phyloP scores from a whole-genome alignment of 2,797 vertebrate species.

The Scleropages formosus region DNA sequence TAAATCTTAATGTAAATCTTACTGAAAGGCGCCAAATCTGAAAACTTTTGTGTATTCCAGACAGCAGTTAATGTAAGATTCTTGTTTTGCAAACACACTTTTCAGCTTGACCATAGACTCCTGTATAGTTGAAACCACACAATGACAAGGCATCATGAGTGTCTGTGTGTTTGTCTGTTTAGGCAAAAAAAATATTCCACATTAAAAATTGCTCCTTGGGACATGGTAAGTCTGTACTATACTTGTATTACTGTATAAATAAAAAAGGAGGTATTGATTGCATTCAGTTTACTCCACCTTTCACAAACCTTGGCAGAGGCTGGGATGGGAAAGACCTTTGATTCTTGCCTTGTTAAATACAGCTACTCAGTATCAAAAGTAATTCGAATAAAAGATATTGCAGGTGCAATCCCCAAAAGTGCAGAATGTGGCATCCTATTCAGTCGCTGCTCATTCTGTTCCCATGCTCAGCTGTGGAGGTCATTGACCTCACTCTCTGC shows the following conservation, averaged over 20 bases:
- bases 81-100: no score
- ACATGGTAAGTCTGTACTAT: slow-evolving; percentile 15
- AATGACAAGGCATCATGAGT: neutral
- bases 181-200: slow-evolving; percentile 11
- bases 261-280: neutral
- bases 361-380: no score
- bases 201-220: no score
- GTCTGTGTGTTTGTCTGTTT: neutral
- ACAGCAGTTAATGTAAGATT: no score
- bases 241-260: no score
- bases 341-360: neutral
- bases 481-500: neutral
- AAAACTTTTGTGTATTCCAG: no score
- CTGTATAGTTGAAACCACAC: no score
- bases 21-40: no score
- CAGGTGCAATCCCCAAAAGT: no score
- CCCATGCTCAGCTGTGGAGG: neutral
- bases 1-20: no score
- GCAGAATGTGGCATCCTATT: neutral
- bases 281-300: neutral
- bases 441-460: neutral
- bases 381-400: no score
- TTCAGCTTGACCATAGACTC: no score
- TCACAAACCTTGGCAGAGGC: neutral
- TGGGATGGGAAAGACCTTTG: neutral